These are phyloP conservation scores for Orthonychiurus folsomi DNA, from an alignment of 2,888 invertebrate species.

Conservation along the genomic window DNA sequence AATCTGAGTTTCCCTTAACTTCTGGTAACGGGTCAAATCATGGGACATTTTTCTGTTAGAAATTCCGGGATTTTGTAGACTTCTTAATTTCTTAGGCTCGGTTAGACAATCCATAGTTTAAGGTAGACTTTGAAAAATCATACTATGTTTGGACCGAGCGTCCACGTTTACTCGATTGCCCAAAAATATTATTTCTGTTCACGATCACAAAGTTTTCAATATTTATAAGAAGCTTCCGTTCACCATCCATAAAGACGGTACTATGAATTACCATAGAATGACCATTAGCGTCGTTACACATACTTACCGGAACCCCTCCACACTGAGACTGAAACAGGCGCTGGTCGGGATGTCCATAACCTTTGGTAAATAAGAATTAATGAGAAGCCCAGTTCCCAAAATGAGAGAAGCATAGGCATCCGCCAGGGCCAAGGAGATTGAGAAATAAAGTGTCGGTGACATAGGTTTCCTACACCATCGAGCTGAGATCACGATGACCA, in stretches of 20 bases:
- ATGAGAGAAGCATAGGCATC: constrained; percentile 52
- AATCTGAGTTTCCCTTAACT: too few species aligned
- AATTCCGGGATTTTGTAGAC: too few species aligned
- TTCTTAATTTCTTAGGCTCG: too few species aligned
- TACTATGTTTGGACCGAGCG: too few species aligned
- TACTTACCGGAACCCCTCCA: constrained; percentile 45
- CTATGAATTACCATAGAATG: neutral
- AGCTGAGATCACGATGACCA: constrained; percentile 50
- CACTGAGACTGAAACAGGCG: constrained; percentile 42
- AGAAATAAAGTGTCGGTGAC: constrained; percentile 53
- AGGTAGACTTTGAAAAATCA: too few species aligned
- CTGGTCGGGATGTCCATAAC: constrained; percentile 45
- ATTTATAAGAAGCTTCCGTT: neutral
- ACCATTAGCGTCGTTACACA: neutral
- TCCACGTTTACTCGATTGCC: too few species aligned
- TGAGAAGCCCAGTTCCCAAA: constrained; percentile 49
- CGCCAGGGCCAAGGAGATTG: constrained; percentile 53
- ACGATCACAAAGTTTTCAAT: too few species aligned
- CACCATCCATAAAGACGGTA: neutral
- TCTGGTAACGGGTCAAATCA: too few species aligned
- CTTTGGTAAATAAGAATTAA: constrained; percentile 50
- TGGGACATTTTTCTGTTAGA: too few species aligned
- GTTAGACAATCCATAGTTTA: too few species aligned
- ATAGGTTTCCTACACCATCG: constrained; percentile 52
- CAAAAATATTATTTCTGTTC: too few species aligned